These are phyloP conservation scores for Danio tinwini DNA, from an alignment of 2,797 vertebrate species.

Conservation along the genomic window DNA sequence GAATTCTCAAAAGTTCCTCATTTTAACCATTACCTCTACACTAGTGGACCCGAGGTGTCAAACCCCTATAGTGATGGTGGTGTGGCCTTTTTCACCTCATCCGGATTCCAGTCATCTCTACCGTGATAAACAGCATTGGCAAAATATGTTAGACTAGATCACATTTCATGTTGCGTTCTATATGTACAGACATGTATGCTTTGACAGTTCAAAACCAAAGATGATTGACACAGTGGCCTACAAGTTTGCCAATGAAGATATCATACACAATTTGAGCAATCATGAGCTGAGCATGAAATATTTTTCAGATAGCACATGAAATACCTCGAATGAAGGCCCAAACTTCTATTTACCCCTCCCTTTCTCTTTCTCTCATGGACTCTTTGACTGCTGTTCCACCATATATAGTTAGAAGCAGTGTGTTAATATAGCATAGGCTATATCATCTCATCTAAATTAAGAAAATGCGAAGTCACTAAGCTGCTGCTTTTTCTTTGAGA, in stretches of 20 bases:
- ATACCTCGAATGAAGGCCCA: background rate
- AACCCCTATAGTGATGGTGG: slow-evolving; percentile 37
- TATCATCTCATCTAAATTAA: slow-evolving; percentile 9
- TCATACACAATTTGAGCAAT: background rate
- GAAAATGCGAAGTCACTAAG: background rate
- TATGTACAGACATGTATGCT: slow-evolving; percentile 58
- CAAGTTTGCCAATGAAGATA: background rate
- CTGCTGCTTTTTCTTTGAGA: background rate
- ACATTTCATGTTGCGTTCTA: slow-evolving; percentile 49
- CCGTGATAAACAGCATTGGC: slow-evolving; percentile 66
- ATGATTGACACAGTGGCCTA: slow-evolving; percentile 5
- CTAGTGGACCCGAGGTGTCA: slow-evolving; percentile 11
- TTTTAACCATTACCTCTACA: slow-evolving; percentile 30
- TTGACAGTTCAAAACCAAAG: slow-evolving; percentile 45
- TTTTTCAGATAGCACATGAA: background rate
- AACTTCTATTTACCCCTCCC: background rate
- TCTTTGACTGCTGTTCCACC: slow-evolving; percentile 10
- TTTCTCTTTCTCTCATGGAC: background rate
- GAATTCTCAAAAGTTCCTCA: slow-evolving; percentile 33
- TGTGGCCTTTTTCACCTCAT: slow-evolving; percentile 65
- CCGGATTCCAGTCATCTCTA: slow-evolving; percentile 65
- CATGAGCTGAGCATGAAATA: background rate
- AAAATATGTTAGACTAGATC: slow-evolving; percentile 56
- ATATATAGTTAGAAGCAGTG: slow-evolving; percentile 19
- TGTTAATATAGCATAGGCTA: slow-evolving; percentile 15